Evolutionary conservation across 2,888 invertebrate species (phyloP), one percentile per base, ranked within the genome.

Genomic region (Pilophorus perplexus): DNA sequence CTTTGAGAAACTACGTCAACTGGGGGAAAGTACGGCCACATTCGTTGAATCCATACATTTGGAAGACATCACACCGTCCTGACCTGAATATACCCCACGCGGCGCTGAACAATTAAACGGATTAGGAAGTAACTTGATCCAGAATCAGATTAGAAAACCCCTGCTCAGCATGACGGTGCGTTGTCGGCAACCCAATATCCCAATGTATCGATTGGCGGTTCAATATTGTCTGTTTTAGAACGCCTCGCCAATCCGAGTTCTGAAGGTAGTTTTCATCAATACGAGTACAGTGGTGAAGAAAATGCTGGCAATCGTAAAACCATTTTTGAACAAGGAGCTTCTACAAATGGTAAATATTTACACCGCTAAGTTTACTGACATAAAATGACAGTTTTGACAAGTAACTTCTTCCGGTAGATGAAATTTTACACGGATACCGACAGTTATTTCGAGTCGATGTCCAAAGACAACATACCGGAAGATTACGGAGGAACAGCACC

Each of bases 231-330:
- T 64, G 10, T 65, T 67, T 69, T 62, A 72, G 72, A 70, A 72
- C 55, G 72, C 71, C 10, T 70, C 70, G 8, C 70, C 70, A 40
- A 71, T 71, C 16, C 67, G 71, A 48, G 71, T 86, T 14, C 85
- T 85, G 76, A 83, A 81, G 73, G 82, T 86, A 72, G 85, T 85
- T 75, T 82, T 86, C 2, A 80, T 86, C 52, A 84, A 86, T 74
- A 84, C 71, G 8, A 72, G 71, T 55, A 27, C 71, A 18, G 72
- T 72, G 8, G 67, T 71, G 25, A 70, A 72, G 44, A 71, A 69
- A 40, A 60, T 72, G 22, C 66, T 72, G n/a, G 65, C 64, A 1
- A 28, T 72, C 42, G 55, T 70, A 14, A 71, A 69, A 55, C 72
- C 72, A 1, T 71, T 72, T 62, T 54, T 72, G 55, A 71, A 64